Evolutionary conservation across 2,888 invertebrate species (phyloP).

Genomic region (Eupithecia exiguata): DNA sequence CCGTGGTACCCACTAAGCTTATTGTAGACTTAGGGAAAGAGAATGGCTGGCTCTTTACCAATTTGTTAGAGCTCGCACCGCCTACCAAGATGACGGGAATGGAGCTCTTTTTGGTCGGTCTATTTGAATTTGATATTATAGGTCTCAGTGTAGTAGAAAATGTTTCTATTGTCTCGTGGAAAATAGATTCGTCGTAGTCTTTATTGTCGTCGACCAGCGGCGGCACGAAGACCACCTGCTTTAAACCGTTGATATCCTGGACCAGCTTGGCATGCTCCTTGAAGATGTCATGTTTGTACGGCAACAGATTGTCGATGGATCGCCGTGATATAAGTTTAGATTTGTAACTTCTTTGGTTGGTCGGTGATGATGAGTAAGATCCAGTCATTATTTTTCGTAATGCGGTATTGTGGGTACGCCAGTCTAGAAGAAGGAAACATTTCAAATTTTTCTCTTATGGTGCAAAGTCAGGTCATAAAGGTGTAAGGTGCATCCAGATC

Average conservation of each 20-base stretch:
- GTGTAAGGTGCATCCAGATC: neutral
- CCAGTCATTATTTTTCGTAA: conserved; percentile 28
- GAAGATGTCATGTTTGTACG: conserved; percentile 64
- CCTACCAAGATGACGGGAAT: conserved; percentile 70
- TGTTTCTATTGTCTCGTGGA: conserved; percentile 73
- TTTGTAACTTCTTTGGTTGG: conserved; percentile 38
- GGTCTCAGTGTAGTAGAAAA: conserved; percentile 54
- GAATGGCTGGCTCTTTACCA: conserved; percentile 61
- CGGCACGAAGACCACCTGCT: conserved; percentile 67
- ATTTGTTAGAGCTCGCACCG: conserved; percentile 66
- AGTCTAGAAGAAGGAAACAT: conserved; percentile 25
- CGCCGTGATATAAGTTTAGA: conserved; percentile 43
- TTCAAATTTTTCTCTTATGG: neutral
- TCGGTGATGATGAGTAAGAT: conserved; percentile 25
- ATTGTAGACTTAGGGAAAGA: conserved; percentile 63
- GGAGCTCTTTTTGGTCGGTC: conserved; percentile 54
- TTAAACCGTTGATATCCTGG: conserved; percentile 75
- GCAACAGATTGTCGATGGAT: conserved; percentile 41
- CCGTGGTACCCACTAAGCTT: conserved; percentile 70
- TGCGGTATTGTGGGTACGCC: conserved; percentile 35
- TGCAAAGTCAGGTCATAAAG: neutral
- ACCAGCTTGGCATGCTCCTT: conserved; percentile 79
- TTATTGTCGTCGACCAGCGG: conserved; percentile 64
- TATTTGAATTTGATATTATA: conserved; percentile 23
- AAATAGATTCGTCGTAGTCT: conserved; percentile 76